Evolutionary conservation across 2,113 vertebrate species (phyloP), one percentile per base, ranked within the genome.

Genomic region (Felis chaus): DNA sequence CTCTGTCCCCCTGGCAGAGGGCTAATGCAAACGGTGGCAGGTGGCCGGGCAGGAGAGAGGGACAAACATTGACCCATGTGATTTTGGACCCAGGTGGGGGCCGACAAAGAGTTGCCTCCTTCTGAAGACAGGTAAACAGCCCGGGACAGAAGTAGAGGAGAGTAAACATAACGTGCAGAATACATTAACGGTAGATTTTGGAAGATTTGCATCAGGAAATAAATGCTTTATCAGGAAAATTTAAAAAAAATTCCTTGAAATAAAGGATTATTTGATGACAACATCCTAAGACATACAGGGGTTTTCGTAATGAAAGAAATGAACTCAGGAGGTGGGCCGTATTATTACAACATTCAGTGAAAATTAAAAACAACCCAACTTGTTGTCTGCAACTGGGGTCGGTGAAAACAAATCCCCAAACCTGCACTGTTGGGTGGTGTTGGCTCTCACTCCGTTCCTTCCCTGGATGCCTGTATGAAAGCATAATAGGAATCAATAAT

Each of bases 391-490:
- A 4, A 15, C 1, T 29, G 36, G 68, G 21, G 36, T 18, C 16
- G 4, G 18, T 33, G 50, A 63, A 69, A 50, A 63, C 13, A 21
- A 4, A 9, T 74, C 15, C 45, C 71, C 33, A 12, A 36, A 50
- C 0, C 9, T 1, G 5, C 31, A 2, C 1, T 0, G 9, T 8
- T 36, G 25, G 2, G 29, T 5, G 16, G 55, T 8, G 0, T 5
- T 6, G 7, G 15, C 18, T 80, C 14, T 41, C 10, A 16, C 7
- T 4, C 8, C 25, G 16, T 45, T 29, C 55, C 15, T 74, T 45
- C 21, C 27, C 39, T 10, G 53, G 23, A 13, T 1, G 9, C 13
- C 36, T n/a, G 3, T 11, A 7, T 50, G 9, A 96, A 14, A 45
- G 53, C 1, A 1, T 18, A 4, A 36, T 4, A 5, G 36, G 36